phyloP scores from a whole-genome alignment of 1,140 invertebrate species.

The Scylla paramamosain region DNA sequence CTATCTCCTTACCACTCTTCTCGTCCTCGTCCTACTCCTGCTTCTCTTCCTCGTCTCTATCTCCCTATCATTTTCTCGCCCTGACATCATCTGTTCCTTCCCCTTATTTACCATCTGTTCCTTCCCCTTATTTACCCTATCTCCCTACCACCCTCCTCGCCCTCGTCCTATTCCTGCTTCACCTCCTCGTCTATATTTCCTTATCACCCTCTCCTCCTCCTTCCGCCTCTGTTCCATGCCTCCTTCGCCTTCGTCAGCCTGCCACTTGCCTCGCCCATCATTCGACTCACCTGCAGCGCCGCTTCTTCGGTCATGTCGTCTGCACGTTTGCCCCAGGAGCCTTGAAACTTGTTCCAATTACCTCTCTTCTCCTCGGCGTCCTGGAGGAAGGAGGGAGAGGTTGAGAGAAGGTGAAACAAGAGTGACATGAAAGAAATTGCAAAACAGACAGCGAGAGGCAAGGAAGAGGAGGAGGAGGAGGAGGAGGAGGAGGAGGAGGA shows the following conservation, averaged over 20 bases:
- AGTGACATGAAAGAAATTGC: not conserved
- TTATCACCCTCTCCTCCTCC: too few species aligned
- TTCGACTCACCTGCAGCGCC: not conserved
- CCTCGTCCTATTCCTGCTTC: too few species aligned
- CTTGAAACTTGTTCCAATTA: constrained; percentile 63
- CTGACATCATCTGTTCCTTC: too few species aligned
- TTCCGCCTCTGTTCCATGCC: not conserved
- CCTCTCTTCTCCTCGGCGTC: constrained; percentile 37
- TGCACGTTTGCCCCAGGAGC: constrained; percentile 59
- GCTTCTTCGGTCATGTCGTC: not conserved
- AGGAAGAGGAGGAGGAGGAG: not conserved
- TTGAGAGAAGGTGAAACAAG: not conserved
- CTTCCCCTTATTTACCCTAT: too few species aligned
- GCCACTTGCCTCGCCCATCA: not conserved
- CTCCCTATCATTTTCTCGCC: too few species aligned
- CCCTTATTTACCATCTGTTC: too few species aligned
- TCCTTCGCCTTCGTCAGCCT: not conserved
- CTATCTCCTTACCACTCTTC: too few species aligned
- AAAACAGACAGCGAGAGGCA: not conserved
- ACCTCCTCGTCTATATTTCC: too few species aligned
- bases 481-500: not conserved
- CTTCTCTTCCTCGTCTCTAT: too few species aligned
- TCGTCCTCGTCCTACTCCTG: not conserved
- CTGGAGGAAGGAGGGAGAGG: not conserved
- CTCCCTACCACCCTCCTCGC: too few species aligned